phyloP scores from a whole-genome alignment of 35 echinoderm and acorn worm species.

The Anneissia japonica region DNA sequence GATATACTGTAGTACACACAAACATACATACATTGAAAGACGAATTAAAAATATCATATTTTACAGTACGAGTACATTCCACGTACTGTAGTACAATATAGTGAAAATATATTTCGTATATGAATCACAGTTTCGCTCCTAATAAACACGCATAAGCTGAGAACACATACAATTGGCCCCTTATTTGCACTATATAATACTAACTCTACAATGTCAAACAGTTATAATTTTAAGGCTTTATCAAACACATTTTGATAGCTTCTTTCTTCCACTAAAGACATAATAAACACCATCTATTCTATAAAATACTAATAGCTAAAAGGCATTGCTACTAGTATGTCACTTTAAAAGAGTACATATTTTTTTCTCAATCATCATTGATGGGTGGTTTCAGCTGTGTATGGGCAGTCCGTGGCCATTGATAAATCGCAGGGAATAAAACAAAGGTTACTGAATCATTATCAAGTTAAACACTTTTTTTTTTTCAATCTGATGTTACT shows the following conservation, averaged over 20 bases:
- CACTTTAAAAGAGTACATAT: background rate
- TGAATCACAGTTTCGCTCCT: background rate
- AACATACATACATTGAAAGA: background rate
- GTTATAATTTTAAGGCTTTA: too few relatives aligned
- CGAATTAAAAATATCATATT: background rate
- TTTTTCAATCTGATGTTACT: too few relatives aligned
- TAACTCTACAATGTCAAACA: too few relatives aligned
- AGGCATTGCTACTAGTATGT: background rate
- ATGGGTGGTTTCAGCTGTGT: too few relatives aligned
- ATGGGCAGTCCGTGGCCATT: too few relatives aligned
- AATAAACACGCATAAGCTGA: background rate
- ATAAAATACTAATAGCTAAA: background rate
- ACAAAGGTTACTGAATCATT: too few relatives aligned
- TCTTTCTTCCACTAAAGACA: background rate
- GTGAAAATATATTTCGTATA: background rate
- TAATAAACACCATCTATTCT: background rate
- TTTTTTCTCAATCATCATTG: too few relatives aligned
- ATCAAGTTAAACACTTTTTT: too few relatives aligned
- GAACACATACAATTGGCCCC: background rate
- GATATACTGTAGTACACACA: too few relatives aligned
- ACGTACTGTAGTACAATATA: background rate
- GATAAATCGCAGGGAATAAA: too few relatives aligned
- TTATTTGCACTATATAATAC: background rate
- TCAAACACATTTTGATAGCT: background rate
- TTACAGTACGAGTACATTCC: background rate